Percentiles rank a stretch among this genome's conserved stretches.
phyloP scores from a whole-genome alignment of 2,888 invertebrate species.

The Nemotelus pantherinus region DNA sequence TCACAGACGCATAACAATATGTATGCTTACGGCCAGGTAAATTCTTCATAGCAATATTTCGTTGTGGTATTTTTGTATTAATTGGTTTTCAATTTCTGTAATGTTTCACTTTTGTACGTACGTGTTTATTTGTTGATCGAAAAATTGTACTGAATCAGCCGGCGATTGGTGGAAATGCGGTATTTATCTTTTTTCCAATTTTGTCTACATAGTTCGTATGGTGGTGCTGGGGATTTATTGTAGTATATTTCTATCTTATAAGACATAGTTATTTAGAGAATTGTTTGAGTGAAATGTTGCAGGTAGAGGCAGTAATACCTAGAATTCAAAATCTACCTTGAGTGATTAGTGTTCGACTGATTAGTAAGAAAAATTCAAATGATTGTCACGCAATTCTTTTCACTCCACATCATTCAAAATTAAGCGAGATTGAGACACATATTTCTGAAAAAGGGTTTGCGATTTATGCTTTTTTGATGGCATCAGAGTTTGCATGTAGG shows the following conservation, averaged over 20 bases:
- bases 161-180: conserved; percentile 63
- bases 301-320: no score
- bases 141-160: conserved; percentile 55
- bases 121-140: conserved; percentile 32
- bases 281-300: no score
- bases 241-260: background rate
- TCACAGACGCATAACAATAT: conserved; percentile 99
- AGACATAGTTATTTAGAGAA: no score
- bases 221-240: conserved; percentile 18
- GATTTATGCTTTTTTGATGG: no score
- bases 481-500: no score
- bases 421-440: no score
- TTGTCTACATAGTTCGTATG: conserved; percentile 33
- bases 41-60: conserved; percentile 49
- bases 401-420: no score
- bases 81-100: conserved; percentile 36
- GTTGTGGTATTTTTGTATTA: conserved; percentile 12
- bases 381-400: no score
- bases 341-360: no score
- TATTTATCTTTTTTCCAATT: conserved; percentile 58
- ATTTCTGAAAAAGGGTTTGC: no score
- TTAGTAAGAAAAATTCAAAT: no score
- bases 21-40: conserved; percentile 89
- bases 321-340: no score
- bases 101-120: conserved; percentile 21